Evolutionary conservation across 2,888 invertebrate genomes (phyloP).

Genomic region (Ormyrus thymus): DNA sequence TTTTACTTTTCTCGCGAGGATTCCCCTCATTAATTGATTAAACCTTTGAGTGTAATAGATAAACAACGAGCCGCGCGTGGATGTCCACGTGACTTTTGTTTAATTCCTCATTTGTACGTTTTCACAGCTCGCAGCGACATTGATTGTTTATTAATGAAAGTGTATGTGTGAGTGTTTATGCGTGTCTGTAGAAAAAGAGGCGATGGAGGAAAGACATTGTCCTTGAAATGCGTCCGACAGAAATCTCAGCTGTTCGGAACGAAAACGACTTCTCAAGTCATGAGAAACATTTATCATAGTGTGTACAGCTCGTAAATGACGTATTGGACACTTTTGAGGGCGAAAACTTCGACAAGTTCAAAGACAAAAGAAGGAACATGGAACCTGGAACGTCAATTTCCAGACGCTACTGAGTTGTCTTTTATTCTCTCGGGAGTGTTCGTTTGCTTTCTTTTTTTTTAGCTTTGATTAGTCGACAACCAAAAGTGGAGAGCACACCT

Average conservation of each 20-base stretch:
- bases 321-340: not conserved
- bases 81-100: not conserved
- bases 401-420: slow-evolving; percentile 37
- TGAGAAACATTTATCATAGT: slow-evolving; percentile 12
- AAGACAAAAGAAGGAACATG: slow-evolving; percentile 51
- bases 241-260: not conserved
- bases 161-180: slow-evolving; percentile 32
- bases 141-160: slow-evolving; percentile 51
- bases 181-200: slow-evolving; percentile 19
- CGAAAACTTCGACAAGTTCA: slow-evolving; percentile 13
- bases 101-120: slow-evolving; percentile 53
- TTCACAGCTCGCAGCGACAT: slow-evolving; percentile 54
- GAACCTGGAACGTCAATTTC: slow-evolving; percentile 48
- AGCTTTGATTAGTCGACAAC: slow-evolving; percentile 16
- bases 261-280: slow-evolving; percentile 16
- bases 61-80: slow-evolving; percentile 28
- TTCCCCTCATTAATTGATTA: slow-evolving; percentile 32
- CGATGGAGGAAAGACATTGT: slow-evolving; percentile 23
- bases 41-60: slow-evolving; percentile 31
- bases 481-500: slow-evolving; percentile 23
- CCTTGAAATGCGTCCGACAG: slow-evolving; percentile 10
- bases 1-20: slow-evolving; percentile 12
- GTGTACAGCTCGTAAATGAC: not conserved
- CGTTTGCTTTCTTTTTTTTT: slow-evolving; percentile 11
- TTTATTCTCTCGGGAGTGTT: slow-evolving; percentile 42